phyloP scores from a whole-genome alignment of 1,140 invertebrate species.

The Neoseiulus cucumeris region DNA sequence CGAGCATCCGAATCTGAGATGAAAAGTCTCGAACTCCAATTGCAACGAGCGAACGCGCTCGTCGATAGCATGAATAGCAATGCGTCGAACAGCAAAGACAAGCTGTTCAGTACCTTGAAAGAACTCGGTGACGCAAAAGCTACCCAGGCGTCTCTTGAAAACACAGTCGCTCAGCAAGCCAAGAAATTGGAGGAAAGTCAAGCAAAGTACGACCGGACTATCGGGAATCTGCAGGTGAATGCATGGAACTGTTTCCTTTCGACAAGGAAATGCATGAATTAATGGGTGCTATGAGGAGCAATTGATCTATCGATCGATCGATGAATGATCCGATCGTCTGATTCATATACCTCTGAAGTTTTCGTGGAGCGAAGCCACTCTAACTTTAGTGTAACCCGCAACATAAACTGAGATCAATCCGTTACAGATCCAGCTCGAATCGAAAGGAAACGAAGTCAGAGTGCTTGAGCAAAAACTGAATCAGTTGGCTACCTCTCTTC shows the following conservation, averaged over 20 bases:
- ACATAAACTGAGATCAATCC: background rate
- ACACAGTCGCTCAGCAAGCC: background rate
- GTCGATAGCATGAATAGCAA: background rate
- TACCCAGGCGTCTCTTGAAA: background rate
- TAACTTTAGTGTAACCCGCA: no score
- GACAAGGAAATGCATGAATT: no score
- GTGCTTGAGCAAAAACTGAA: background rate
- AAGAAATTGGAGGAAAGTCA: background rate
- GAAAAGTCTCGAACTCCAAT: background rate
- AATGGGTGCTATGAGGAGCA: no score
- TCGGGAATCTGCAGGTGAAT: background rate
- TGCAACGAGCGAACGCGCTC: background rate
- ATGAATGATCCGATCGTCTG: no score
- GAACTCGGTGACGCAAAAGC: background rate
- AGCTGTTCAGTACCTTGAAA: background rate
- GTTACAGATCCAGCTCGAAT: background rate
- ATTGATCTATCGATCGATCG: no score
- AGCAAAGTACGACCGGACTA: background rate
- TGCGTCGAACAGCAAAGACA: background rate
- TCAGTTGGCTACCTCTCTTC: background rate
- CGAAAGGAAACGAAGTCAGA: background rate
- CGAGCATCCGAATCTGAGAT: background rate
- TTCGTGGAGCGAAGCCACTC: no score
- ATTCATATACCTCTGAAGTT: no score
- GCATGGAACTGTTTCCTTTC: no score